phyloP scores from a whole-genome alignment of 2,113 vertebrate species.

The Psilopsiagon aurifrons region DNA sequence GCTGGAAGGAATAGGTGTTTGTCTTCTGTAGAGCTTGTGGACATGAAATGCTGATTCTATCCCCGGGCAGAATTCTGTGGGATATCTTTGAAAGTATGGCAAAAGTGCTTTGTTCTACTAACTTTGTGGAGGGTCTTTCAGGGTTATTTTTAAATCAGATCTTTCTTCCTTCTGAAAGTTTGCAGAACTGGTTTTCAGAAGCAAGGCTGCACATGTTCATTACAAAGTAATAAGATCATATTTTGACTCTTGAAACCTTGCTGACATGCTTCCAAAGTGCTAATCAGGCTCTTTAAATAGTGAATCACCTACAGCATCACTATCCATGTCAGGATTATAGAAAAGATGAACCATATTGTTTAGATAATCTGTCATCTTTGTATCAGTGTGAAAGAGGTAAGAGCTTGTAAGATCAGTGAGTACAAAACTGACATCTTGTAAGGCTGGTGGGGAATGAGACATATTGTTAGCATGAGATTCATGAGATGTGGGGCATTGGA shows the following conservation, averaged over 20 bases:
- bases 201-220: neutral
- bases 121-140: neutral
- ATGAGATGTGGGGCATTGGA: neutral
- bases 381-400: neutral
- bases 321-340: neutral
- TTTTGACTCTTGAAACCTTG: neutral
- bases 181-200: neutral
- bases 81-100: neutral
- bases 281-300: neutral
- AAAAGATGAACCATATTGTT: neutral
- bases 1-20: neutral
- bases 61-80: neutral
- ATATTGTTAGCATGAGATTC: neutral
- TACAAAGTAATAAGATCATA: neutral
- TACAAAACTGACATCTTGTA: neutral
- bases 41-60: neutral
- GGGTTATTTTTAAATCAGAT: neutral
- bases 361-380: neutral
- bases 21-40: neutral
- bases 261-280: neutral
- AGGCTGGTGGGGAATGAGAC: neutral
- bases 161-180: neutral
- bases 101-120: neutral
- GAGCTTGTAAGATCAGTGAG: neutral
- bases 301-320: neutral